These are phyloP conservation scores for Murina feae DNA, from an alignment of 2,113 vertebrate genomes.

Conservation along the genomic window DNA sequence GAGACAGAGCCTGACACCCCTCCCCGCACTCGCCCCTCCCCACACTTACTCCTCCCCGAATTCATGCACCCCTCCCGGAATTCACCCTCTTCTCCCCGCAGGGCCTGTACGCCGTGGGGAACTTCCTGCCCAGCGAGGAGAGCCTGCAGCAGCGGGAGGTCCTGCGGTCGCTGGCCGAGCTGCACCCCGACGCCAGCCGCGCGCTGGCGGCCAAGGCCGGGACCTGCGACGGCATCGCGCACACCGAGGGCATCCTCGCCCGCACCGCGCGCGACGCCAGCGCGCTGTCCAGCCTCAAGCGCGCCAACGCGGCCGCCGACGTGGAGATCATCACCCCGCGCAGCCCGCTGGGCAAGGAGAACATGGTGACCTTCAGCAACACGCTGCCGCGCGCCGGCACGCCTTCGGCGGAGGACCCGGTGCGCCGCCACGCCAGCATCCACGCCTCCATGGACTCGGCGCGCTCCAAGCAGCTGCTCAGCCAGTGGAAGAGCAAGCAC, in stretches of 20 bases:
- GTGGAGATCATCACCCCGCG: slow-evolving; percentile 93
- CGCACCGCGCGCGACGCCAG: slow-evolving; percentile 86
- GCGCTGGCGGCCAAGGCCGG: slow-evolving; percentile 90
- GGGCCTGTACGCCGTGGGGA: slow-evolving; percentile 95
- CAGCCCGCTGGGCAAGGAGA: slow-evolving; percentile 92
- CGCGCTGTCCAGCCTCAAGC: slow-evolving; percentile 87
- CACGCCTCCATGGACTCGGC: slow-evolving; percentile 95
- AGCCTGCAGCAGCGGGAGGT: slow-evolving; percentile 80
- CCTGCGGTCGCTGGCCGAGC: slow-evolving; percentile 88
- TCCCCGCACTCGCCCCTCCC: not conserved
- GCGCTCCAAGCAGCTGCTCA: slow-evolving; percentile 95
- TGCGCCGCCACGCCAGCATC: slow-evolving; percentile 90
- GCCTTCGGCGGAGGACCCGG: slow-evolving; percentile 89
- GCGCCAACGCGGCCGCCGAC: slow-evolving; percentile 89
- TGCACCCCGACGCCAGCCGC: slow-evolving; percentile 89
- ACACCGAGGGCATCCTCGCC: slow-evolving; percentile 89
- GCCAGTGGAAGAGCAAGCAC: slow-evolving; percentile 97
- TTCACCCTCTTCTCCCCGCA: slow-evolving; percentile 59
- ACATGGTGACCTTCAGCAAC: slow-evolving; percentile 97
- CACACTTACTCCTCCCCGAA: slow-evolving; percentile 24
- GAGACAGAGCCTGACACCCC: not conserved
- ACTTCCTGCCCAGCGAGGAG: slow-evolving; percentile 93
- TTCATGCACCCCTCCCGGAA: not conserved
- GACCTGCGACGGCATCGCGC: slow-evolving; percentile 83
- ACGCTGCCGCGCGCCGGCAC: slow-evolving; percentile 95